These are phyloP conservation scores for Pogoniulus pusillus DNA, from an alignment of 2,797 vertebrate species.

Conservation along the genomic window DNA sequence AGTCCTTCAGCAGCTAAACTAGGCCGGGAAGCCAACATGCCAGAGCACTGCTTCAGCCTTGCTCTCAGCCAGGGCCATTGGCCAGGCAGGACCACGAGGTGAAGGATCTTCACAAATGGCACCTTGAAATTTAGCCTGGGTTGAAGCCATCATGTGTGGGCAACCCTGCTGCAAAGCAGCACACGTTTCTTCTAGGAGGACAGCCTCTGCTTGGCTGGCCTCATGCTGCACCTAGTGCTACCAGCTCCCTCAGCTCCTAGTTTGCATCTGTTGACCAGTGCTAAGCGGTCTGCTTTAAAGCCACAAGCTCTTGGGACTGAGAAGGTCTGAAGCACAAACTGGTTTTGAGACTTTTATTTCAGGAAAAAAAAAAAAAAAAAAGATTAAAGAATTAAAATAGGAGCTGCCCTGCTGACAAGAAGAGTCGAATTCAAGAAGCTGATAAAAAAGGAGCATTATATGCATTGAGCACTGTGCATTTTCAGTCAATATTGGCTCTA, in stretches of 20 bases:
- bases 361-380: constrained; percentile 22
- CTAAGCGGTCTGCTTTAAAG: not conserved
- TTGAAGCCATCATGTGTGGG: not conserved
- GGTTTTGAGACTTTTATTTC: constrained; percentile 65
- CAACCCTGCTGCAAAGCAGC: not conserved
- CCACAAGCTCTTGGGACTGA: constrained; percentile 49
- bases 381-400: constrained; percentile 67
- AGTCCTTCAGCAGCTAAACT: not conserved
- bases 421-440: constrained; percentile 65
- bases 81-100: not conserved
- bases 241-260: not conserved
- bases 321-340: constrained; percentile 57
- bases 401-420: constrained; percentile 70
- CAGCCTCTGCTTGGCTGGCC: not conserved
- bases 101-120: not conserved
- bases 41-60: not conserved
- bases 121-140: not conserved
- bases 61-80: fast-evolving
- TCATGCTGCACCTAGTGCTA: not conserved
- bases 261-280: not conserved
- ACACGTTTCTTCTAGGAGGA: not conserved
- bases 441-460: constrained; percentile 71
- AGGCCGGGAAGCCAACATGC: not conserved
- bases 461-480: constrained; percentile 68
- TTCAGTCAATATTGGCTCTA: constrained; percentile 63